These are phyloP conservation scores for Trichonephila clavipes DNA, from an alignment of 1,140 invertebrate species.

Conservation along the genomic window DNA sequence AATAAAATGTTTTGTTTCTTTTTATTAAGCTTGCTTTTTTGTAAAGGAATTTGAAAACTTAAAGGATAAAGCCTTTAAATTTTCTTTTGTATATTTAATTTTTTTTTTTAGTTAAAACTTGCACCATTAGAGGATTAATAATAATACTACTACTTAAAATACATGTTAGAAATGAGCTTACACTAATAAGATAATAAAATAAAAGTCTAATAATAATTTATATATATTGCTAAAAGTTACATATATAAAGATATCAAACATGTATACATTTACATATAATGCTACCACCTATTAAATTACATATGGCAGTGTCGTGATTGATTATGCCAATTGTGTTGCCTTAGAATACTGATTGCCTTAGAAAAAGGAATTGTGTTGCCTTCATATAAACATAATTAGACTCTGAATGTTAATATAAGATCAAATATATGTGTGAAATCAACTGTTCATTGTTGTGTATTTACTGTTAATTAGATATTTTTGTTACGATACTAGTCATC, in stretches of 20 bases:
- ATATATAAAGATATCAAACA: not conserved
- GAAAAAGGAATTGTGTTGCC: conserved; percentile 48
- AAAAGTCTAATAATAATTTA: not conserved
- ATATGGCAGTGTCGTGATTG: not conserved
- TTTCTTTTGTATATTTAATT: too few relatives aligned
- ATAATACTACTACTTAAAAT: too few relatives aligned
- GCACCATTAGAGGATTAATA: too few relatives aligned
- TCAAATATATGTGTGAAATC: not conserved
- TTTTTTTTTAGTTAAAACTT: too few relatives aligned
- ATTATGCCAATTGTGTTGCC: conserved; percentile 41
- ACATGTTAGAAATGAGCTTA: conserved; percentile 2
- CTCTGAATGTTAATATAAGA: conserved; percentile 15
- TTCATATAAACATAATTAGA: conserved; percentile 33
- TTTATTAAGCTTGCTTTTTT: too few relatives aligned
- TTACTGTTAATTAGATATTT: not conserved
- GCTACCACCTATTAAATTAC: not conserved
- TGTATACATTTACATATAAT: too few relatives aligned
- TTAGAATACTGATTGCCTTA: conserved; percentile 50
- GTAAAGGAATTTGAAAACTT: too few relatives aligned
- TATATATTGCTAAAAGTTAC: not conserved
- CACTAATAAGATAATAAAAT: not conserved
- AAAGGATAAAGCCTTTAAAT: too few relatives aligned
- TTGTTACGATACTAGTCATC: not conserved
- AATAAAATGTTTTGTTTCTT: too few relatives aligned
- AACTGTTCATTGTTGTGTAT: not conserved